Base-by-base conservation (phyloP, 2,113 vertebrate species). In the Austrofundulus limnaeus region DNA sequence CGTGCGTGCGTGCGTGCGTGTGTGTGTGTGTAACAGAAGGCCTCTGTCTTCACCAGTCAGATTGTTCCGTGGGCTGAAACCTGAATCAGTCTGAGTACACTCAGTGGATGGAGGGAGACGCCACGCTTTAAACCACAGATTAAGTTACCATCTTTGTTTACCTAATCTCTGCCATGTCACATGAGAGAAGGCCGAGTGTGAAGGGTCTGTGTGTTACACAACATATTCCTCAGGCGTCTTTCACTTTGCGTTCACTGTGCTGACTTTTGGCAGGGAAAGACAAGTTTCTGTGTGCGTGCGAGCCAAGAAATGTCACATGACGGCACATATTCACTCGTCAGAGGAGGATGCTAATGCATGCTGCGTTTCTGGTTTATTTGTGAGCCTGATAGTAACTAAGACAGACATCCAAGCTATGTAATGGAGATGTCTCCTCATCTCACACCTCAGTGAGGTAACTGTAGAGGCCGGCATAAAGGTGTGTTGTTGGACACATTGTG, bases 141-240 rank as follows among this genome's bases (percentile, higher is more conserved):
- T 63, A 38, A 59, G 74, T 90, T 87, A 48, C 89, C 15, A 15
- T 52, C 81, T 87, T 85, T 83, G 85, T 87, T 68, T 69, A 68
- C 25, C 70, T 80, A 90, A 87, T 87, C 87, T 88, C 54, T 85
- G 84, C 78, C 55, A 1, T 72, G 85, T 84, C 78, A 91, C 79
- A 82, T 46, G 82, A 87, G 81, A 77, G 57, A 55, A 2, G 11
- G 4, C 28, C 0, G 53, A 31, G 70, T 70, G 75, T 66, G 75
- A 57, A 56, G 28, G 34, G 43, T n/a, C 21, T 67, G 61, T 4
- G 54, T 41, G 50, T 57, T 75, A 28, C 68, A 81, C 76, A 72
- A 66, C 52, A 58, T 19, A 49, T 52, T 78, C 70, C 69, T 54
- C 11, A 25, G 61, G 3, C 20, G 0, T 60, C 63, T 84, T 62